These are phyloP conservation scores for Lasioglossum morio DNA, from an alignment of 2,888 invertebrate genomes.

Conservation along the genomic window DNA sequence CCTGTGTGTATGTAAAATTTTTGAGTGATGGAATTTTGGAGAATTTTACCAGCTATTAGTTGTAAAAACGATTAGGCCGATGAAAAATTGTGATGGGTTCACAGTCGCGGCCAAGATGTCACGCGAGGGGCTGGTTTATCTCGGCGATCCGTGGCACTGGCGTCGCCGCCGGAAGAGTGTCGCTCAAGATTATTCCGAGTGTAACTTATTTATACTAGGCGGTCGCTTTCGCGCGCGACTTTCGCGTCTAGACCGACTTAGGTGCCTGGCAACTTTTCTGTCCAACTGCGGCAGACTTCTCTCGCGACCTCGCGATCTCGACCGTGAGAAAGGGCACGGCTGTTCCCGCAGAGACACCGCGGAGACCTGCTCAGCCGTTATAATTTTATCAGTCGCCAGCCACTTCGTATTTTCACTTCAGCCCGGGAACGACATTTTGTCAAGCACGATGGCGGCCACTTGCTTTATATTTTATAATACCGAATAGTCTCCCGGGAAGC, in stretches of 20 bases:
- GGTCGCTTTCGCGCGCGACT: conserved; percentile 51
- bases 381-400: conserved; percentile 51
- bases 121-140: background rate
- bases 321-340: conserved; percentile 65
- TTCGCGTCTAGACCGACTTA: conserved; percentile 47
- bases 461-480: too few species aligned
- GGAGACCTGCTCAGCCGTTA: conserved; percentile 43
- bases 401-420: conserved; percentile 46
- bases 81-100: too few species aligned
- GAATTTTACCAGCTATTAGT: too few species aligned
- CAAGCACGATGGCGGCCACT: background rate
- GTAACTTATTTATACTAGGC: conserved; percentile 50
- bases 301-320: conserved; percentile 65
- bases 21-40: too few species aligned
- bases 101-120: too few species aligned
- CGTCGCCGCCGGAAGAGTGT: conserved; percentile 49
- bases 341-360: conserved; percentile 51
- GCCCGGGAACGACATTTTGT: conserved; percentile 21
- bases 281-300: conserved; percentile 58
- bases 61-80: too few species aligned
- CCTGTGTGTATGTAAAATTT: too few species aligned
- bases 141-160: conserved; percentile 6
- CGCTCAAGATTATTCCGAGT: conserved; percentile 43
- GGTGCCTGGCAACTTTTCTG: conserved; percentile 52
- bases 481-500: too few species aligned